Evolutionary conservation across 2,113 vertebrate species (phyloP).

Genomic region (Semnopithecus entellus): DNA sequence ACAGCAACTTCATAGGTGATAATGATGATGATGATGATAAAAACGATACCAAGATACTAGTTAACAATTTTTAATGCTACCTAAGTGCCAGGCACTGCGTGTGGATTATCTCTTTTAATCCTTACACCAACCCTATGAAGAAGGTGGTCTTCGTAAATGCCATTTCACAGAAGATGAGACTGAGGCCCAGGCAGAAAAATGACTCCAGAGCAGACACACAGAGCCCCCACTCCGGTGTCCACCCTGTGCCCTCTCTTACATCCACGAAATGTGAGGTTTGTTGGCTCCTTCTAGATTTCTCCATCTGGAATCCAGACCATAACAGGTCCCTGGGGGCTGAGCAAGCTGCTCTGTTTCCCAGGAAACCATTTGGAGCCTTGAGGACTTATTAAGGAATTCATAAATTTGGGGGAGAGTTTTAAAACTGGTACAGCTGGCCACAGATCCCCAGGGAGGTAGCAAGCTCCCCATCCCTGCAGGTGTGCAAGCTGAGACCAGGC

Average conservation of each 20-base stretch:
- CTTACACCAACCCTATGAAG: background rate
- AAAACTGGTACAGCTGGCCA: background rate
- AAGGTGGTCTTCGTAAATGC: background rate
- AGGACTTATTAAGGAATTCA: conserved; percentile 33
- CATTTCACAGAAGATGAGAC: background rate
- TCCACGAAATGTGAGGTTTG: background rate
- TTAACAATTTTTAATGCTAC: background rate
- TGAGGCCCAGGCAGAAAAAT: background rate
- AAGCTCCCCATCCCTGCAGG: background rate
- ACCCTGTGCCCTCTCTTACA: background rate
- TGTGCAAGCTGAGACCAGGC: background rate
- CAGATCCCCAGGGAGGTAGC: background rate
- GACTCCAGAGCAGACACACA: background rate
- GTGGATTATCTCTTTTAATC: background rate
- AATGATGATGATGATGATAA: too few relatives aligned
- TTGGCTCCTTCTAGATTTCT: conserved; percentile 44
- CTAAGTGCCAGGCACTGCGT: rapidly evolving
- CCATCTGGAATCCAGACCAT: conserved; percentile 44
- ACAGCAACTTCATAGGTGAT: background rate
- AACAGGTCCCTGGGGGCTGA: conserved; percentile 30
- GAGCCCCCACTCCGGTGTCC: background rate
- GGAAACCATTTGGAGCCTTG: conserved; percentile 56
- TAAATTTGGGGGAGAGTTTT: conserved; percentile 46
- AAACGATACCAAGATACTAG: background rate
- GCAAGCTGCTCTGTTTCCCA: conserved; percentile 52